Percentiles rank a stretch among this genome's conserved stretches.
phyloP scores from a whole-genome alignment of 2,113 vertebrate species.

The Australoheros scitulus region DNA sequence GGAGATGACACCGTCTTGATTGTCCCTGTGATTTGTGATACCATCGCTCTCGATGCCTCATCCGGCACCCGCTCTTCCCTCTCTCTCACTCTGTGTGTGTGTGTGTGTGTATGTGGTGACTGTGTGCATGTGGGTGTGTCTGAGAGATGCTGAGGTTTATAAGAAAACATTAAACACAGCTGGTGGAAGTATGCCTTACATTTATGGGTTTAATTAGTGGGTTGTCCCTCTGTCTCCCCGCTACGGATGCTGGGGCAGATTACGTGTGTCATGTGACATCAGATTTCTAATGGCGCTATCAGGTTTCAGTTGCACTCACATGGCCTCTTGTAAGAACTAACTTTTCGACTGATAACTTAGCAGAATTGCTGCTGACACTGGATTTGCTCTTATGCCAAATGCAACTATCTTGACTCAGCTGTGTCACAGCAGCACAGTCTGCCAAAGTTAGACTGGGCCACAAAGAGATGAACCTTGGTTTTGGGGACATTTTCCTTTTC shows the following conservation, averaged over 20 bases:
- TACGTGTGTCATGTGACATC: neutral
- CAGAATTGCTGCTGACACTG: neutral
- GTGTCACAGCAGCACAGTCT: neutral
- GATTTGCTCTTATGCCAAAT: neutral
- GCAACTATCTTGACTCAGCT: neutral
- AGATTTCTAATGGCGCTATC: neutral
- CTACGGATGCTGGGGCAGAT: neutral
- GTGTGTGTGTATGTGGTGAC: neutral
- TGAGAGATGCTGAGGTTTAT: constrained; percentile 14
- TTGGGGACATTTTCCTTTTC: neutral
- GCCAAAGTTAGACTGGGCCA: too few relatives aligned
- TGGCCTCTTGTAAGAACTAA: neutral
- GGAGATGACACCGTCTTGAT: constrained; percentile 36
- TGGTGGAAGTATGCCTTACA: neutral
- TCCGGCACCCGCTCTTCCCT: neutral
- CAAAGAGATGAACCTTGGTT: neutral
- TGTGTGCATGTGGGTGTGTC: constrained; percentile 6
- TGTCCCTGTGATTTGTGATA: constrained; percentile 52
- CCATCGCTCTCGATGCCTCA: constrained; percentile 15
- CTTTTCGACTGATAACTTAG: too few relatives aligned
- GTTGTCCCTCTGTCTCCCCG: neutral
- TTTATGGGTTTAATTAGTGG: constrained; percentile 15
- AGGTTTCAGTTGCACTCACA: neutral
- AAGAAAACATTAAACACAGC: constrained; percentile 25
- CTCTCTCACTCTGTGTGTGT: neutral